Percentiles rank a stretch among this genome's conserved stretches.
phyloP scores from a whole-genome alignment of 2,113 vertebrate species.

The Ictidomys tridecemlineatus region DNA sequence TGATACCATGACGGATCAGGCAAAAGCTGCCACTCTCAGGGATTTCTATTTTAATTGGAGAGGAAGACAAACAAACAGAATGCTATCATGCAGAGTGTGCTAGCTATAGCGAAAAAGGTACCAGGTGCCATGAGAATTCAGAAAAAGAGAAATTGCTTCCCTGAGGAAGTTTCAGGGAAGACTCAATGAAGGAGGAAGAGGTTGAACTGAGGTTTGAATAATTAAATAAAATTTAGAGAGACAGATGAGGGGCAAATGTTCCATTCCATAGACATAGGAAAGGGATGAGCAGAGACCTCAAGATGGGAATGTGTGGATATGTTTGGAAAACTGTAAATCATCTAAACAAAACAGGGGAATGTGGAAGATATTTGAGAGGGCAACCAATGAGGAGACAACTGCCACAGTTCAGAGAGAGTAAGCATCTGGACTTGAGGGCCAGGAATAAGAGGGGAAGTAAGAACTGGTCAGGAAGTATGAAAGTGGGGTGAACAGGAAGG shows the following conservation, averaged over 20 bases:
- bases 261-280: not conserved
- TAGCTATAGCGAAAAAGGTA: not conserved
- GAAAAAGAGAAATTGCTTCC: slow-evolving; percentile 41
- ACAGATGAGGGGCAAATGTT: not conserved
- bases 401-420: not conserved
- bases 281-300: not conserved
- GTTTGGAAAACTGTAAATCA: slow-evolving; percentile 13
- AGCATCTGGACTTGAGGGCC: not conserved
- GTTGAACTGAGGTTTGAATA: not conserved
- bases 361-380: not conserved
- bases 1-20: not conserved
- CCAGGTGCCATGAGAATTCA: not conserved
- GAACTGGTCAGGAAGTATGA: not conserved
- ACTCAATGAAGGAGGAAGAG: not conserved
- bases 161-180: not conserved
- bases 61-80: not conserved
- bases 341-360: not conserved
- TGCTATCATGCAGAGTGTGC: not conserved
- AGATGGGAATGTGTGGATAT: not conserved
- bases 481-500: not conserved
- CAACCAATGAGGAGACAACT: not conserved
- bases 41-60: slow-evolving; percentile 14
- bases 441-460: not conserved
- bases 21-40: not conserved
- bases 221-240: not conserved